phyloP scores from a whole-genome alignment of 2,113 vertebrate species.

The Accipiter virgatus region DNA sequence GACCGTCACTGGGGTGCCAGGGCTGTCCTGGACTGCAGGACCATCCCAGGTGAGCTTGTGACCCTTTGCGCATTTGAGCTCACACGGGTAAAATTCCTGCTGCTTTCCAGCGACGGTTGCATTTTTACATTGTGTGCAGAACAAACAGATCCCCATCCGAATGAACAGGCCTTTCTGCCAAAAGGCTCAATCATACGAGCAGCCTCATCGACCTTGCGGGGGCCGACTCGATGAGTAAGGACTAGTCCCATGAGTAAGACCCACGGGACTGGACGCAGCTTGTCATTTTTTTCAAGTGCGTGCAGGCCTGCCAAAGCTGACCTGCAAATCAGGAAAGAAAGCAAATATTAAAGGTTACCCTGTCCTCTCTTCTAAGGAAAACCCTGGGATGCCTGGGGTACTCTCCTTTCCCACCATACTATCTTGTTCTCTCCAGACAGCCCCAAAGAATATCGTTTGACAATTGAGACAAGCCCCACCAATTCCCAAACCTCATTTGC shows the following conservation, averaged over 20 bases:
- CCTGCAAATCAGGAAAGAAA: not conserved
- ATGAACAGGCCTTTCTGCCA: not conserved
- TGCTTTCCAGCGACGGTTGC: not conserved
- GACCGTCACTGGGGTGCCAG: not conserved
- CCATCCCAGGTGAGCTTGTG: not conserved
- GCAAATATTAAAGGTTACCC: not conserved
- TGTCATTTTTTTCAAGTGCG: not conserved
- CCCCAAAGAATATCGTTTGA: not conserved
- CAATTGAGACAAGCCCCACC: not conserved
- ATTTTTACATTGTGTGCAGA: not conserved
- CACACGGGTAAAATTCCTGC: accelerated
- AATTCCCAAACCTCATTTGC: not conserved
- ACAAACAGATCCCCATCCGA: not conserved
- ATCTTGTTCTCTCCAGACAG: not conserved
- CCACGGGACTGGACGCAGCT: constrained; percentile 33
- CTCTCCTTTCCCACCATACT: not conserved
- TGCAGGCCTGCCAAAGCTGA: constrained; percentile 46
- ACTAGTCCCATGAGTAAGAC: constrained; percentile 47
- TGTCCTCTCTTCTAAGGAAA: not conserved
- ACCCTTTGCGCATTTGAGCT: not conserved
- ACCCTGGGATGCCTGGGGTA: not conserved
- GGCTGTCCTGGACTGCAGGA: not conserved
- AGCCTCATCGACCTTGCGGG: not conserved
- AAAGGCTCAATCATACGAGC: not conserved
- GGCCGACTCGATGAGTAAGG: constrained; percentile 20